A percentile compares a stretch with the other conserved stretches of the same genome.
Conservation (phyloP, 2,888 invertebrate genomes). For the Lepidonotus clava region DNA sequence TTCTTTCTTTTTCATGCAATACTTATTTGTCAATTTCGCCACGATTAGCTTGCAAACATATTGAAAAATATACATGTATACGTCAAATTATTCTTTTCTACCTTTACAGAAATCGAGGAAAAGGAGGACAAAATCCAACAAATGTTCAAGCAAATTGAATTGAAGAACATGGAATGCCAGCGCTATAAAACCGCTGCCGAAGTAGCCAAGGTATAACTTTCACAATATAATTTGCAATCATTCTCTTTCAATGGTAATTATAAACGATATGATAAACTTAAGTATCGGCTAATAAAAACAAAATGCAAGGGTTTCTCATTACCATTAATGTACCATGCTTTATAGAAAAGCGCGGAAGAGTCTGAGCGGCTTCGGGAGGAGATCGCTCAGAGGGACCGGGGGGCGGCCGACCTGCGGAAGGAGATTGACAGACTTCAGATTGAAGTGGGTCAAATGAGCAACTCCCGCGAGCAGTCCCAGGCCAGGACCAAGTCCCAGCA, state of each 20-base stretch:
- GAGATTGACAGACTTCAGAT: slow-evolving; percentile 69
- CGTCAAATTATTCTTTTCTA: neutral
- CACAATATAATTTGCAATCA: neutral
- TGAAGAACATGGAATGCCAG: slow-evolving; percentile 74
- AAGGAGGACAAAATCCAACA: slow-evolving; percentile 77
- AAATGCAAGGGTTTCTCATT: neutral
- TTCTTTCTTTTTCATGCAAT: too few relatives aligned
- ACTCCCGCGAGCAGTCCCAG: neutral
- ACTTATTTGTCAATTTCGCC: too few relatives aligned
- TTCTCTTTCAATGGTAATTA: neutral
- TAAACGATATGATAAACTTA: neutral
- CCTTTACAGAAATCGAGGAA: slow-evolving; percentile 73
- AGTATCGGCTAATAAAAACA: neutral
- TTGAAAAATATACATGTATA: neutral
- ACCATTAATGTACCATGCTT: too few relatives aligned
- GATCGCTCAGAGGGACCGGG: slow-evolving; percentile 67
- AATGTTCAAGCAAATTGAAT: slow-evolving; percentile 75
- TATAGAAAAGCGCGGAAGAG: slow-evolving; percentile 73
- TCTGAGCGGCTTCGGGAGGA: slow-evolving; percentile 69
- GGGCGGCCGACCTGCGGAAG: slow-evolving; percentile 69
- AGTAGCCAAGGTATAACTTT: slow-evolving; percentile 74
- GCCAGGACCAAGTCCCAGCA: slow-evolving; percentile 30
- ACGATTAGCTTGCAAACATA: neutral
- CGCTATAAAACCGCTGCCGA: slow-evolving; percentile 77
- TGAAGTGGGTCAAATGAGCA: slow-evolving; percentile 62